Evolutionary conservation across 2,797 vertebrate species (phyloP), one percentile per base, ranked within the genome.

Genomic region (Pipistrellus kuhlii): DNA sequence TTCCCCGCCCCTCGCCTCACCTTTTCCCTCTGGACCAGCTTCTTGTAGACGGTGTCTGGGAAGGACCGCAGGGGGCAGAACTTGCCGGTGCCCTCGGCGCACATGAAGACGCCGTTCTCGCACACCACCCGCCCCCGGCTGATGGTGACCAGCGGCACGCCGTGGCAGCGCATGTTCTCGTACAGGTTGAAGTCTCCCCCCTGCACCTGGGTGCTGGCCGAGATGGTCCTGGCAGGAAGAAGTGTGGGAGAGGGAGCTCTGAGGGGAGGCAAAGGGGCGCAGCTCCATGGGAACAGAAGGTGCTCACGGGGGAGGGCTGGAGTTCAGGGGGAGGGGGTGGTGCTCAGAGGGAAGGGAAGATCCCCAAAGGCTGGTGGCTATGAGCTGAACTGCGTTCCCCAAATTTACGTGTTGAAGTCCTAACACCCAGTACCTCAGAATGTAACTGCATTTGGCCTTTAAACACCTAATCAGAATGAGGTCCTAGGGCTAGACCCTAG

Each of bases 1-100:
- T 21, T 59, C 21, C 5, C 17, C 5, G 0, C 4, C 11, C 4
- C 11, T 11, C 62, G 3, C 4, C 30, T 2, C 95, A 99, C 99
- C 99, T 99, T 99, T 98, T 99, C 99, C 93, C 99, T 98, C 98
- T 99, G 99, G 85, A 99, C 99, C 98, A 99, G 99, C 97, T 99
- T 99, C 99, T 99, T 99, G 98, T 99, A 99, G 90, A 99, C 99
- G 62, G 98, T 98, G 97, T 99, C 99, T 0, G 99, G 99, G 97
- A 99, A 99, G 95, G 99, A 99, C 93, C 99, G 98, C 96, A 99
- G 98, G 0, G 99, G 99, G 97, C 99, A 99, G 97, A 99, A 99
- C 96, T 99, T 99, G 83, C 99, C 99, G 0, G 99, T 99, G 66
- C 99, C 99, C 97, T 99, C 99, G 0, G 99, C 99, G 0, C 99